Evolutionary conservation across 2,888 invertebrate genomes (phyloP).

Genomic region (Rhingia campestris): DNA sequence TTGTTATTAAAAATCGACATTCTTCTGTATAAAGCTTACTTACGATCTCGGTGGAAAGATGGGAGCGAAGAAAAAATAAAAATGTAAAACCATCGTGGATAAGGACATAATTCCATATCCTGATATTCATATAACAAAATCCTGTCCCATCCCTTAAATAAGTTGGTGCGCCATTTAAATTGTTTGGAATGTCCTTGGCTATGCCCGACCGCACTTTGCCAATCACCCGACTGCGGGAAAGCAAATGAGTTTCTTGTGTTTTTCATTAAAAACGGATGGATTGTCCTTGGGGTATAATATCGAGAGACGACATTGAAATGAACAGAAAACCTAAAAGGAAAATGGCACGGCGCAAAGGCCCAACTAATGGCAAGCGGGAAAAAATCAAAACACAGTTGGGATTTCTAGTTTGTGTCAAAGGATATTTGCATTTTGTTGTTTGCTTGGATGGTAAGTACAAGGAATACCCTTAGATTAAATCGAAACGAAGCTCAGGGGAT

Average conservation of each 20-base stretch:
- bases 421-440: conserved; percentile 60
- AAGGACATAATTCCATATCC: conserved; percentile 64
- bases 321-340: conserved; percentile 59
- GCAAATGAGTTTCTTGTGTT: conserved; percentile 73
- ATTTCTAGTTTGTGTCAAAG: conserved; percentile 66
- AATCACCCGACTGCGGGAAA: conserved; percentile 34
- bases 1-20: conserved; percentile 53
- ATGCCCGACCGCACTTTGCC: background rate
- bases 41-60: conserved; percentile 7
- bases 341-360: background rate
- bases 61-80: background rate
- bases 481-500: conserved; percentile 24
- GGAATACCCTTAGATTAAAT: conserved; percentile 53
- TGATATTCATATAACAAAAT: conserved; percentile 59
- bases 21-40: conserved; percentile 38
- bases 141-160: conserved; percentile 29
- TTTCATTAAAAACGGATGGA: conserved; percentile 73
- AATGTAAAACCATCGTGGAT: conserved; percentile 11
- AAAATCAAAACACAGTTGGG: conserved; percentile 61
- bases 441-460: conserved; percentile 15
- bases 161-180: conserved; percentile 60
- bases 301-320: conserved; percentile 73
- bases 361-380: conserved; percentile 20
- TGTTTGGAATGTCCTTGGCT: conserved; percentile 27
- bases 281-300: conserved; percentile 73